These are phyloP conservation scores for Eubucco bourcierii DNA, from an alignment of 2,113 vertebrate genomes.

Conservation along the genomic window DNA sequence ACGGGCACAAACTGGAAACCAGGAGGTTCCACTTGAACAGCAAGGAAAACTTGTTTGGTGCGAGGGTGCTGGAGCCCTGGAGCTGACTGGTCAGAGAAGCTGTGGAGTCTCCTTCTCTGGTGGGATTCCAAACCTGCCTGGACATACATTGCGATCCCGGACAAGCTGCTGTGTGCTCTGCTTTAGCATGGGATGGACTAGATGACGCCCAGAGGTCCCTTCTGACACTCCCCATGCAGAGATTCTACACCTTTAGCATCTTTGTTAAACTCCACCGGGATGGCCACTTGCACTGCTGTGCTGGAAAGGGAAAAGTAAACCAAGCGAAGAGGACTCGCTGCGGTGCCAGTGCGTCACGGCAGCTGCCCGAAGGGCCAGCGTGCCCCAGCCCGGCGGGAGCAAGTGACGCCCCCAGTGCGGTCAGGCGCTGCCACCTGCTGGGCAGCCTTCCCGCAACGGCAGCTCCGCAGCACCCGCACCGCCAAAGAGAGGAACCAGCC, in stretches of 20 bases:
- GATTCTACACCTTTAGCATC: background rate
- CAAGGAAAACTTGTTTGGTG: no score
- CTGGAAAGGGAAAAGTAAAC: background rate
- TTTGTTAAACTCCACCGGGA: background rate
- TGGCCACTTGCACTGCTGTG: background rate
- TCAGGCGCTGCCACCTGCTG: constrained; percentile 67
- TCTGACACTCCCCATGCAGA: background rate
- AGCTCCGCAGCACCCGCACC: background rate
- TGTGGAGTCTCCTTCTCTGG: no score
- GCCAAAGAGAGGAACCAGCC: no score
- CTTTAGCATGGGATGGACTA: background rate
- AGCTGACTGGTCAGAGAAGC: no score
- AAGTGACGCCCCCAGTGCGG: background rate
- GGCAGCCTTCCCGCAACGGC: background rate
- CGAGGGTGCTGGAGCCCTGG: no score
- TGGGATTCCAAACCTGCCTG: no score
- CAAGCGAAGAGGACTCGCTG: background rate
- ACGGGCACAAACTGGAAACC: no score
- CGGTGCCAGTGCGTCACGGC: rapidly evolving
- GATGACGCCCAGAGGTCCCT: background rate
- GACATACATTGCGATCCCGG: no score
- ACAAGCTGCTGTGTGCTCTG: no score
- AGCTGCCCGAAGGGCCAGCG: background rate
- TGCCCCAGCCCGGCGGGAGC: background rate
- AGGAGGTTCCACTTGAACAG: no score